These are phyloP conservation scores for Hirtodrosophila cameraria DNA, from an alignment of 2,888 invertebrate species.

Conservation along the genomic window DNA sequence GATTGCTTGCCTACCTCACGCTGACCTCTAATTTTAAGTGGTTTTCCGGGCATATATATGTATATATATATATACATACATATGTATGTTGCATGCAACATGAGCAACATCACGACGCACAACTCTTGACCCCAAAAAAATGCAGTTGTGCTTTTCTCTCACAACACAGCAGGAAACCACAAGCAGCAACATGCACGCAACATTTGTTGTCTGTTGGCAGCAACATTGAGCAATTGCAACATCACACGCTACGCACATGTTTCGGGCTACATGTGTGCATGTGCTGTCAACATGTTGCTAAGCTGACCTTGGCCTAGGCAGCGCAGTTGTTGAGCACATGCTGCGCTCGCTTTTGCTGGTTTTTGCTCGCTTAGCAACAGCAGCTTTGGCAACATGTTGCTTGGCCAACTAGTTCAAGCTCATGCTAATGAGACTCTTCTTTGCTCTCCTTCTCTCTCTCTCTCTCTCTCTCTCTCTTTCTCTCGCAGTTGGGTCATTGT, in stretches of 20 bases:
- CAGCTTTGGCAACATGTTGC: conserved; percentile 42
- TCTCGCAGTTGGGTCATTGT: conserved; percentile 62
- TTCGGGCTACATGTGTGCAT: conserved; percentile 14
- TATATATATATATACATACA: conserved; percentile 6
- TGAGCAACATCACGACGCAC: conserved; percentile 49
- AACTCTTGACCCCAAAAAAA: conserved; percentile 57
- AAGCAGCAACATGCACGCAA: conserved; percentile 40
- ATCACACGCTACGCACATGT: conserved; percentile 39
- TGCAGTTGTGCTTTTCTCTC: conserved; percentile 29
- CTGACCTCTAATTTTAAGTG: conserved; percentile 52
- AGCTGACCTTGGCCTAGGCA: conserved; percentile 65
- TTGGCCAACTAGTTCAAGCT: conserved; percentile 49
- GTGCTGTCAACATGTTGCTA: conserved; percentile 68
- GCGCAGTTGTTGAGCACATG: conserved; percentile 31
- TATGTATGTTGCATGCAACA: conserved; percentile 39
- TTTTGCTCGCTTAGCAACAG: conserved; percentile 4
- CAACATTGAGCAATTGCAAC: conserved; percentile 53
- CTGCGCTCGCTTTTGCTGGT: not conserved
- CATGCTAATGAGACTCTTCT: conserved; percentile 62
- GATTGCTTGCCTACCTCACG: conserved; percentile 44
- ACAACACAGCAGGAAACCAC: conserved; percentile 6
- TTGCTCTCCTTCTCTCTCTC: conserved; percentile 2
- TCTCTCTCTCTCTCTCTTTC: conserved; percentile 26
- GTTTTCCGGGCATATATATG: conserved; percentile 40
- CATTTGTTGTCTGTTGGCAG: conserved; percentile 13